Evolutionary conservation across 1,140 invertebrate species (phyloP), one percentile per base, ranked within the genome.

Genomic region (Rhopalosiphum maidis): DNA sequence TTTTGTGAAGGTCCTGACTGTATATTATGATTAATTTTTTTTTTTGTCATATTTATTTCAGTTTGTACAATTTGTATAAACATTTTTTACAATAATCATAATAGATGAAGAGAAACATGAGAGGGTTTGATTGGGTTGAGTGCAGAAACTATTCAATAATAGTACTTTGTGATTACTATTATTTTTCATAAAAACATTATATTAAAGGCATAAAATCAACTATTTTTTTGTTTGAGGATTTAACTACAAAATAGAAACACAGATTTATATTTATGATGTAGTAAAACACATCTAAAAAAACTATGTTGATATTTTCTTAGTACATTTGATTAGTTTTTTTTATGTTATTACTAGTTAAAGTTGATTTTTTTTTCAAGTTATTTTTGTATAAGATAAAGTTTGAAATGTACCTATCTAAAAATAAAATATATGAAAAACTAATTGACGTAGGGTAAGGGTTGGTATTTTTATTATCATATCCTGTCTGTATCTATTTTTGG

Each of bases 401-500:
- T 68, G 35, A 88, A 88, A 88, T 88, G 18, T 37, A 37, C 54
- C 35, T 54, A 37, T 89, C 35, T 54, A 25, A 55, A 55, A 37
- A 41, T 22, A 55, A 23, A 25, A 55, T 89, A 35, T 11, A 21
- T 30, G 23, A 55, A 55, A 60, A 18, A 55, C 35, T 55, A 55
- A 25, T 55, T 41, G 5, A 11, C 22, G 15, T 54, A 89, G 60
- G 60, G 60, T 68, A 30, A 51, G 46, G n/a, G 87, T 89, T 35
- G 22, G 46, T 43, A 23, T 60, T 2, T 60, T 25, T 68, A 60
- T 55, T 41, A 60, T 55, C 37, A 68, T 93, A 92, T 94, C 93
- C 68, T 90, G 60, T 93, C 55, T 90, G 60, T 89, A n/a, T 46
- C 37, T 87, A 93, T 85, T 55, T 88, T 93, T 77, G 54, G 83